Conservation (phyloP, 2,113 vertebrate species). For the Campylomormyrus tamandua region DNA sequence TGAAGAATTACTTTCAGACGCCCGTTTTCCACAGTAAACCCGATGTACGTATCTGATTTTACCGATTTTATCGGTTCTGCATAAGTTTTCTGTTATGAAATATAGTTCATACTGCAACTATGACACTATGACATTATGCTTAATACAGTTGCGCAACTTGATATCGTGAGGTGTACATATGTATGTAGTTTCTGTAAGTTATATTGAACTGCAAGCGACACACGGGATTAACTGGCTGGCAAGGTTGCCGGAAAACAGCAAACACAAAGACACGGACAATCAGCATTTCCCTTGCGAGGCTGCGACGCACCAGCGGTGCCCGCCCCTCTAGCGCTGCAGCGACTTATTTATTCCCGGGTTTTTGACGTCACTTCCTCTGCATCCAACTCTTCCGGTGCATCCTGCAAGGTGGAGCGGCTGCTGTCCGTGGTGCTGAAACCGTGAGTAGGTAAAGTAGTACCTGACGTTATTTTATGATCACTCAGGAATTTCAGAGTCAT, state of each 20-base stretch:
- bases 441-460: neutral
- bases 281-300: neutral
- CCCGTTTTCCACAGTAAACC: neutral
- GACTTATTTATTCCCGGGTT: neutral
- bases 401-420: neutral
- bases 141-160: neutral
- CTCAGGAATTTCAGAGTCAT: neutral
- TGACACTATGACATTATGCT: neutral
- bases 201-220: neutral
- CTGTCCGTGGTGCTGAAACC: conserved; percentile 26
- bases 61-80: neutral
- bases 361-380: conserved; percentile 16
- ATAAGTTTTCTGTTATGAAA: neutral
- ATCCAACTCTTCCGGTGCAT: conserved; percentile 15
- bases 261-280: neutral
- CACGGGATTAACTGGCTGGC: neutral
- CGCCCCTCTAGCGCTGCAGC: neutral
- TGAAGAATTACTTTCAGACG: neutral
- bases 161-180: neutral
- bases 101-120: neutral
- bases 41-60: neutral
- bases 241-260: neutral
- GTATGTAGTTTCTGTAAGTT: neutral
- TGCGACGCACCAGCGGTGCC: neutral
- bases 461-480: neutral